Evolutionary conservation across 2,888 invertebrate genomes (phyloP).

Genomic region (Andricus curvator): DNA sequence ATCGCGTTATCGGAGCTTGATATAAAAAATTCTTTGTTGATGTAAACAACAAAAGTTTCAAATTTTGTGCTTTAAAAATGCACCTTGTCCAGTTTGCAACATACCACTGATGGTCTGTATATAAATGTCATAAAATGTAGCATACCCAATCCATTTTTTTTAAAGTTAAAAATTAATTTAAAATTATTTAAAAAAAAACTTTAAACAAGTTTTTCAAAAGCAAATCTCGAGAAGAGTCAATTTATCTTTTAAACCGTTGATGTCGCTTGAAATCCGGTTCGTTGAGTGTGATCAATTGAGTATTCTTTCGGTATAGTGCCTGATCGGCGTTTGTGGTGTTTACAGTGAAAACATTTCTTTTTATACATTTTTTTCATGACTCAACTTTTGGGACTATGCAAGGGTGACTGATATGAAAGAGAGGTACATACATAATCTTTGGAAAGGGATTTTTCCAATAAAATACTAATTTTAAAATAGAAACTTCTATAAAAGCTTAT

Average conservation of each 20-base stretch:
- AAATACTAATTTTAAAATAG: background rate
- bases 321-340: background rate
- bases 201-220: background rate
- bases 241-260: background rate
- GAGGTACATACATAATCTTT: background rate
- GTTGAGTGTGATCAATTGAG: background rate
- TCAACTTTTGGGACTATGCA: background rate
- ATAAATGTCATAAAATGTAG: background rate
- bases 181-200: background rate
- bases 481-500: background rate
- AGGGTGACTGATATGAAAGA: background rate
- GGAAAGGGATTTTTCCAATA: background rate
- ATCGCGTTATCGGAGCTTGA: constrained; percentile 41
- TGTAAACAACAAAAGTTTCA: background rate
- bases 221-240: background rate
- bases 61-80: constrained; percentile 48
- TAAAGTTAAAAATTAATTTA: background rate
- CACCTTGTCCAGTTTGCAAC: constrained; percentile 44
- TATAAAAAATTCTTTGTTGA: background rate
- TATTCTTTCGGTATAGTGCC: background rate
- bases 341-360: background rate
- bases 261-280: background rate
- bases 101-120: constrained; percentile 56
- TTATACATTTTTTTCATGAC: background rate
- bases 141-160: background rate